Conservation (phyloP, 92 coral and sea anemone species). For the Zoanthus solanderi region DNA sequence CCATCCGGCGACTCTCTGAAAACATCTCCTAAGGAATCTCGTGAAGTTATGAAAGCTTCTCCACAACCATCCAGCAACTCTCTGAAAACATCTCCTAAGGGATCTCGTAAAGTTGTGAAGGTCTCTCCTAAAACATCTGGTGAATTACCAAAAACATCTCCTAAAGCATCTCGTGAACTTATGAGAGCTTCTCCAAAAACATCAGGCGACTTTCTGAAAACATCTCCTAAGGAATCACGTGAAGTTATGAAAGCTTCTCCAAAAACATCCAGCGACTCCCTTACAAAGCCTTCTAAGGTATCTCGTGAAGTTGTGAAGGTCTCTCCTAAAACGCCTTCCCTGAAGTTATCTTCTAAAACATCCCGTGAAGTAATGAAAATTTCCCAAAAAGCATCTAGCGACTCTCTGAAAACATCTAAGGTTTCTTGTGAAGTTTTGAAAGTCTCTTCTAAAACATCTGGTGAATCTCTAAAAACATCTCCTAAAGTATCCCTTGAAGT, state of each 20-base stretch:
- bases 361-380: background rate
- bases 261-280: no score
- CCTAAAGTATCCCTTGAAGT: conserved; percentile 45
- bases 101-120: conserved; percentile 1
- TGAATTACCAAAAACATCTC: no score
- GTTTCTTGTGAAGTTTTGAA: no score
- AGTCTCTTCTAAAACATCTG: no score
- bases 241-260: no score
- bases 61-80: conserved; percentile 24
- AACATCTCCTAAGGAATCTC: background rate
- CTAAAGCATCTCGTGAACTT: background rate
- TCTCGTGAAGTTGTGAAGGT: no score
- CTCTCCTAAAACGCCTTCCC: no score
- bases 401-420: conserved; percentile 19
- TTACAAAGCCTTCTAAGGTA: no score
- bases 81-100: conserved; percentile 6
- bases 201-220: conserved; percentile 24
- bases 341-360: no score
- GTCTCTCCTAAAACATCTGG: background rate
- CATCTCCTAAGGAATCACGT: background rate
- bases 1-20: background rate
- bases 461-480: background rate
- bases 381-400: conserved; percentile 6
- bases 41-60: background rate
- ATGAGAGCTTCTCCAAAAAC: background rate